A percentile compares a stretch with the other conserved stretches of the same genome.
These are phyloP conservation scores for Ennomos quercinarius DNA, from an alignment of 2,888 invertebrate genomes.

Conservation along the genomic window DNA sequence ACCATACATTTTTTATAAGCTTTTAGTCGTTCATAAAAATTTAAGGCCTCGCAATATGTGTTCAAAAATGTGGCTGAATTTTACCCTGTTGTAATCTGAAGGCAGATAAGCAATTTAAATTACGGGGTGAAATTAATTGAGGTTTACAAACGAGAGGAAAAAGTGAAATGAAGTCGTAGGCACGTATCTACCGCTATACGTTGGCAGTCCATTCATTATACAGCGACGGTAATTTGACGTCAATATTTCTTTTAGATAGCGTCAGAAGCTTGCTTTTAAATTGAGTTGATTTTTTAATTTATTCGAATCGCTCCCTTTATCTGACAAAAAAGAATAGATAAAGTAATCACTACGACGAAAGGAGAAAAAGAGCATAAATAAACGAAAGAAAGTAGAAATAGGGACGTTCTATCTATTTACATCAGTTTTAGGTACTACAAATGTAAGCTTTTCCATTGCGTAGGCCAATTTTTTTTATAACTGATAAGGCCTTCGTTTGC, in stretches of 20 bases:
- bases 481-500: too few relatives aligned
- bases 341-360: too few relatives aligned
- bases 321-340: too few relatives aligned
- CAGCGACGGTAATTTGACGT: constrained; percentile 16
- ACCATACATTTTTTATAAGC: too few relatives aligned
- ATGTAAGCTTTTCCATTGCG: too few relatives aligned
- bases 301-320: too few relatives aligned
- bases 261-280: constrained; percentile 1
- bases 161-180: constrained; percentile 10
- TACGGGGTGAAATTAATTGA: constrained; percentile 30
- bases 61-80: neutral
- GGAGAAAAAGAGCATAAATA: too few relatives aligned
- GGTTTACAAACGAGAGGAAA: constrained; percentile 26
- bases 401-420: too few relatives aligned
- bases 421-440: too few relatives aligned
- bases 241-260: constrained; percentile 10
- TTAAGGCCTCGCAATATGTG: neutral
- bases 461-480: too few relatives aligned
- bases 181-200: constrained; percentile 9
- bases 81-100: neutral
- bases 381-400: too few relatives aligned
- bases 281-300: neutral
- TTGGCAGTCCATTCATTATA: constrained; percentile 17
- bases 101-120: constrained; percentile 15
- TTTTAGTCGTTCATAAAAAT: too few relatives aligned